Conservation (phyloP, 2,113 vertebrate genomes). For the Rattus norvegicus region GRCr8 NC_086025.1:58753001-58753500, state of each 20-base stretch:
- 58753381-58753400: background rate
- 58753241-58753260: conserved; percentile 25
- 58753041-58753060: background rate
- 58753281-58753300: conserved; percentile 53
- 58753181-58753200: background rate
- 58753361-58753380: background rate
- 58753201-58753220: background rate
- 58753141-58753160: background rate
- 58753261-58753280: background rate
- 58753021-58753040: background rate
- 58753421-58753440: conserved; percentile 48
- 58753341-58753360: background rate
- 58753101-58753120: conserved; percentile 29
- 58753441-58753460: background rate
- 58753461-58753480: too few species aligned
- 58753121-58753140: background rate
- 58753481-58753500: rapidly evolving
- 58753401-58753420: background rate
- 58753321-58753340: background rate
- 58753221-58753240: background rate
- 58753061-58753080: conserved; percentile 39
- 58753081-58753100: background rate
- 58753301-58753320: conserved; percentile 39
- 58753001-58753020: conserved; percentile 33
- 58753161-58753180: background rate